These are phyloP conservation scores for Drosophila novamexicana DNA, from an alignment of 1,140 invertebrate species.

Conservation along the genomic window DNA sequence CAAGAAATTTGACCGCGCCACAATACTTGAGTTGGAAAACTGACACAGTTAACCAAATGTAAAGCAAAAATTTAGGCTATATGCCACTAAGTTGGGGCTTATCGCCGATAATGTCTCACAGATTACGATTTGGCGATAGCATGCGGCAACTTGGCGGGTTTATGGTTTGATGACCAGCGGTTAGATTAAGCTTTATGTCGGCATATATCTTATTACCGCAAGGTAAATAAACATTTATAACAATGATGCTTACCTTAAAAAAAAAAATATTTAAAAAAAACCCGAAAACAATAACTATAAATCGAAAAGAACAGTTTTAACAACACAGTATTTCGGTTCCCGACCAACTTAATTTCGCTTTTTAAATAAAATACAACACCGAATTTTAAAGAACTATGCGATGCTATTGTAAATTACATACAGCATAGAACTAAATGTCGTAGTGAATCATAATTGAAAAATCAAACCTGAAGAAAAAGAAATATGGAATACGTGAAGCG, in stretches of 20 bases:
- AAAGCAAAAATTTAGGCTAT: constrained; percentile 18
- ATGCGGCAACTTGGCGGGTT: constrained; percentile 20
- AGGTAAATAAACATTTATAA: constrained; percentile 34
- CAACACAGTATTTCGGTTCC: too few species aligned
- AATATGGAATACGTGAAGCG: too few species aligned
- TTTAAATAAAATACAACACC: too few species aligned
- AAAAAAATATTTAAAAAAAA: background rate
- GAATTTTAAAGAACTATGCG: too few species aligned
- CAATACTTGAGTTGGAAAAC: constrained; percentile 11
- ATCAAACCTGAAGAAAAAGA: too few species aligned
- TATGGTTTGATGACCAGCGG: constrained; percentile 26
- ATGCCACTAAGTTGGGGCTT: constrained; percentile 24
- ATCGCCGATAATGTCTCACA: constrained; percentile 23
- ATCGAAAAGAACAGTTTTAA: background rate
- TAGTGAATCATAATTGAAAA: background rate
- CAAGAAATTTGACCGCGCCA: constrained; percentile 14
- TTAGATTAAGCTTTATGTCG: constrained; percentile 38
- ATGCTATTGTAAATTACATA: background rate
- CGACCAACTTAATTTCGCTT: too few species aligned
- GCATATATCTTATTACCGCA: constrained; percentile 34
- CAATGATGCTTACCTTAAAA: background rate
- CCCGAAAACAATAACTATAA: background rate
- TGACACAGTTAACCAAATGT: constrained; percentile 6
- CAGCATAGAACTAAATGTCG: constrained; percentile 1
- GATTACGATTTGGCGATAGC: constrained; percentile 31